A percentile compares a stretch with the other conserved stretches of the same genome.
Evolutionary conservation across 2,113 vertebrate species (phyloP).

Genomic region (Tychaedon coryphoeus): DNA sequence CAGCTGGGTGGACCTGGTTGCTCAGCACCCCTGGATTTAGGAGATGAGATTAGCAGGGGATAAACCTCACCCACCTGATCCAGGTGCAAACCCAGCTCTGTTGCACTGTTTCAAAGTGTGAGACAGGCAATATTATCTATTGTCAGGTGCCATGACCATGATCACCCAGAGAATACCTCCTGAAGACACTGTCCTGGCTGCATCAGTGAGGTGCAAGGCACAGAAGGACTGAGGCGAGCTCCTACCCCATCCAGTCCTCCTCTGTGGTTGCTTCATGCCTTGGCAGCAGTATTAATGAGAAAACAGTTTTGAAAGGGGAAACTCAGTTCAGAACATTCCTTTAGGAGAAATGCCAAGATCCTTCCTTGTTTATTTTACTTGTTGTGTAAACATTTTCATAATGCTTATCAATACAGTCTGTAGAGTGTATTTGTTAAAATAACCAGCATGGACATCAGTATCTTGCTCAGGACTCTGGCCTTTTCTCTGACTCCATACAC

Average conservation of each 20-base stretch:
- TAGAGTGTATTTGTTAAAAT: not conserved
- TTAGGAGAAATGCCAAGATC: constrained; percentile 33
- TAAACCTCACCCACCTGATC: not conserved
- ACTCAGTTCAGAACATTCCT: constrained; percentile 3
- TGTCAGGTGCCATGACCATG: not conserved
- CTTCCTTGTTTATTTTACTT: constrained; percentile 20
- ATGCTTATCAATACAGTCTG: constrained; percentile 28
- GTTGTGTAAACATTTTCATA: constrained; percentile 22
- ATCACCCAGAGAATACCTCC: not conserved
- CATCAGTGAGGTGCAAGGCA: not conserved
- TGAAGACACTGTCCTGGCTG: not conserved
- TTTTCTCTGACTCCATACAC: not conserved
- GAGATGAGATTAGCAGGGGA: not conserved
- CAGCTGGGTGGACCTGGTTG: not conserved
- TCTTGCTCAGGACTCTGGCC: not conserved
- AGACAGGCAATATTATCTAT: not conserved
- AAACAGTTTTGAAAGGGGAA: constrained; percentile 38
- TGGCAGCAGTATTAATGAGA: constrained; percentile 18
- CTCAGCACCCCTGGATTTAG: rapidly evolving
- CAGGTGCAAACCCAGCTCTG: not conserved
- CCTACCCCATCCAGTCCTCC: not conserved
- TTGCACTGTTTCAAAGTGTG: not conserved
- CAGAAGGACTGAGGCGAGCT: rapidly evolving
- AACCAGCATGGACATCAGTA: not conserved
- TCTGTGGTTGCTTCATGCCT: not conserved